Conservation (phyloP, 2,797 vertebrate species). For the Natrix natrix region DNA sequence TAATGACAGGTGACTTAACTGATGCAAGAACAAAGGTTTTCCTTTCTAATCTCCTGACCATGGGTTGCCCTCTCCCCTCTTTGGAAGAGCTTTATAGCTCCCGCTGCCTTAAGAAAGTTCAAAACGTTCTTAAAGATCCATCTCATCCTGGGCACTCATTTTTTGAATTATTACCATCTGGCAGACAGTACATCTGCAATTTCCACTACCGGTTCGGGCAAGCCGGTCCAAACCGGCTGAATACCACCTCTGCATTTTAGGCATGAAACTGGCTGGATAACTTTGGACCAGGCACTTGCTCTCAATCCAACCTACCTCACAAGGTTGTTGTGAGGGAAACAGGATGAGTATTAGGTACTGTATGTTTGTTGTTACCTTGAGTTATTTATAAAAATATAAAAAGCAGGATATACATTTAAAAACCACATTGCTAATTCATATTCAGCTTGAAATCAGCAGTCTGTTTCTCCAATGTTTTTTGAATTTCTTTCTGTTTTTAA, state of each 20-base stretch:
- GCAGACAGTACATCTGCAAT: too few species aligned
- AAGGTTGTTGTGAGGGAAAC: background rate
- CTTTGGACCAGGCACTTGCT: background rate
- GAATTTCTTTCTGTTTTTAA: background rate
- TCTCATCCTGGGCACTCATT: too few species aligned
- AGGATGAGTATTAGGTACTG: background rate
- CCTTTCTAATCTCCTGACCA: too few species aligned
- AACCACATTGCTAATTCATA: background rate
- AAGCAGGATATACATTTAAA: background rate
- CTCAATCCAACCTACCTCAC: background rate
- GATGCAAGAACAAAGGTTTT: too few species aligned
- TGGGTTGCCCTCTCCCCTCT: too few species aligned
- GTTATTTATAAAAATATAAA: background rate
- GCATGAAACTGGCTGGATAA: background rate
- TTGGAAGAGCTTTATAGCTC: too few species aligned
- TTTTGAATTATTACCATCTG: too few species aligned
- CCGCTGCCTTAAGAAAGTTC: too few species aligned
- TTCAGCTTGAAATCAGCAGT: background rate
- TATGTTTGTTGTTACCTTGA: background rate
- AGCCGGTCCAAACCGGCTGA: too few species aligned
- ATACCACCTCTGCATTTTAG: background rate
- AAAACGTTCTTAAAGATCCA: too few species aligned
- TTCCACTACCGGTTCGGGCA: too few species aligned
- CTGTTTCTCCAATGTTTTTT: background rate
- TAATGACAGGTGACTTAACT: slow-evolving; percentile 85